Percentiles rank a stretch among this genome's conserved stretches.
Evolutionary conservation across 92 coral and sea anemone species (phyloP).

Genomic region (Zoanthus gigantus): DNA sequence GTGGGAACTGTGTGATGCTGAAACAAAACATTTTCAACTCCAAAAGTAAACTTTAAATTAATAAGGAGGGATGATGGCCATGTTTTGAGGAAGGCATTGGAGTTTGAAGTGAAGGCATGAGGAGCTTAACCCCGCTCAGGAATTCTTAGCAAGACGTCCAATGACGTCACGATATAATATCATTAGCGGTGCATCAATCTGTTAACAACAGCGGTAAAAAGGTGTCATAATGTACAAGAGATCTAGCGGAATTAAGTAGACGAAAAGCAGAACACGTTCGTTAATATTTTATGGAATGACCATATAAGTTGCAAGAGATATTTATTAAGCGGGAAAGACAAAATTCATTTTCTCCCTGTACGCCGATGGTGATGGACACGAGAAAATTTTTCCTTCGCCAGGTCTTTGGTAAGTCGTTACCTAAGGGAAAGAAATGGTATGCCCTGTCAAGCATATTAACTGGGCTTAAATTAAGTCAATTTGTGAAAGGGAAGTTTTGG

Average conservation of each 20-base stretch:
- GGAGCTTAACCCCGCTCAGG: not conserved
- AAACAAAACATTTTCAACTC: too few species aligned
- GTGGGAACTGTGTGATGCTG: too few species aligned
- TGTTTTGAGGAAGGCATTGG: too few species aligned
- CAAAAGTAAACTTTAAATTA: too few species aligned
- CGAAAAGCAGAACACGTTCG: too few species aligned
- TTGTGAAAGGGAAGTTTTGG: constrained; percentile 28
- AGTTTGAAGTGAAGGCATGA: too few species aligned
- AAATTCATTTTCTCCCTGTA: too few species aligned
- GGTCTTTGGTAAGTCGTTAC: constrained; percentile 28
- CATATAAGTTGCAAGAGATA: not conserved
- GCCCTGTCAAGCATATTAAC: constrained; percentile 28
- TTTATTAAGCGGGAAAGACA: too few species aligned
- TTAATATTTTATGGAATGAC: not conserved
- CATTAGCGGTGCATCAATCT: not conserved
- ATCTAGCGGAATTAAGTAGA: too few species aligned
- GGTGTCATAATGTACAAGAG: not conserved
- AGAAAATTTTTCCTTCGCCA: constrained; percentile 10
- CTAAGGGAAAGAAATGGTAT: constrained; percentile 40
- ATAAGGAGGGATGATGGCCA: too few species aligned
- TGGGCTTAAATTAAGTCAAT: constrained; percentile 32
- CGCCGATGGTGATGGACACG: not conserved
- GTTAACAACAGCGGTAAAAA: not conserved
- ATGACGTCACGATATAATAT: too few species aligned
- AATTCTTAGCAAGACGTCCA: too few species aligned